Base-by-base conservation (phyloP, 2,113 vertebrate species). In the Tylochromis polylepis region DNA sequence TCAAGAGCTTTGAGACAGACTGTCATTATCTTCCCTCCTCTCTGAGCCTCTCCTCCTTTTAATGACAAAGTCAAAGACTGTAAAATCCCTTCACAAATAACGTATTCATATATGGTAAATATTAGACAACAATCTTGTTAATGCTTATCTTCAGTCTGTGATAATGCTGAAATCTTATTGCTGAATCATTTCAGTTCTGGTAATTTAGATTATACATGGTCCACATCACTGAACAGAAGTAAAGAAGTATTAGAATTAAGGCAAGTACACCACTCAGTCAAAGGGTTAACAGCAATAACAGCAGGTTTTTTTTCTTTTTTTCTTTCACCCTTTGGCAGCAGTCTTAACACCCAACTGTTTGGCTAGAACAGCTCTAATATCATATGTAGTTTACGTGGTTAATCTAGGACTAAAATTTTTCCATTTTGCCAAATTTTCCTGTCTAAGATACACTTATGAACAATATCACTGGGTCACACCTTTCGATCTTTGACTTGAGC, bases 21-120 rank as follows among this genome's bases (percentile, higher is more conserved):
- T 31, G 79, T 84, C 81, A 88, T 91, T 90, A 89, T 81, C 79
- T 86, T 10, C 6, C 31, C 43, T 84, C 18, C 24, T 88, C 70
- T 85, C 31, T 27, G n/a, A 59, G 60, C 46, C 6, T 49, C 22
- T 85, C 15, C 16, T 85, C 31, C 60, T 29, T 38, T 20, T 34
- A 87, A 36, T 62, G 1, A 1, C 86, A 90, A 85, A 83, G 87
- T 90, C 85, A 89, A 79, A 57, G 20, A 79, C 41, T 29, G 65
- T 51, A 60, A 58, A 91, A 70, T 49, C 60, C 31, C 38, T 80
- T 31, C 8, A 77, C 56, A 82, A 77, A 51, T 51, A 31, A 51
- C n/a, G 27, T 60, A 3, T 43, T 85, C 55, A 70, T 43, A 49
- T 29, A 49, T 29, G 43, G 24, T 14, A 70, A 62, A 87, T 70